Conservation (phyloP, 2,113 vertebrate genomes). For the Sclerurus mexicanus region DNA sequence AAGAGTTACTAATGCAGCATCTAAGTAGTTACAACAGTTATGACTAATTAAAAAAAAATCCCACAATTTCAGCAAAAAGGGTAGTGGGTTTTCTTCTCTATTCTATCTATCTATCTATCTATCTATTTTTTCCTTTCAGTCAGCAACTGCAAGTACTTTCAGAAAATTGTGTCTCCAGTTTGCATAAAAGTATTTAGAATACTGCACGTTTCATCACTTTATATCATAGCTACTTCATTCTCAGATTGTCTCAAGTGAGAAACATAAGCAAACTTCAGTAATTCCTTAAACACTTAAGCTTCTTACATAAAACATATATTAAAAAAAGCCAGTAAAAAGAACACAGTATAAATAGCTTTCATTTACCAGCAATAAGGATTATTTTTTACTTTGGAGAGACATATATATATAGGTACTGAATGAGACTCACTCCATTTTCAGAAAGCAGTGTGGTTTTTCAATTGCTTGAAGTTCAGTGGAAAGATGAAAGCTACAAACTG, state of each 20-base stretch:
- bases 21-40: neutral
- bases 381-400: neutral
- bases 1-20: neutral
- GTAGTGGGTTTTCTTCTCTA: fast-evolving
- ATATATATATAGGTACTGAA: neutral
- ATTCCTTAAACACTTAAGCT: neutral
- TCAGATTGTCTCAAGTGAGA: neutral
- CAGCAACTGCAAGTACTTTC: neutral
- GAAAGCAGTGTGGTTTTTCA: neutral
- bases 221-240: neutral
- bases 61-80: neutral
- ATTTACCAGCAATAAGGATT: neutral
- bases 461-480: neutral
- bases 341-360: neutral
- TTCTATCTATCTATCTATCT: neutral
- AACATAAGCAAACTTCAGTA: neutral
- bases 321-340: neutral
- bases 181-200: neutral
- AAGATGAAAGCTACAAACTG: neutral
- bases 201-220: neutral
- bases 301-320: neutral
- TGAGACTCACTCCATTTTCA: neutral
- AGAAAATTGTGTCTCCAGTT: neutral
- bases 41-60: fast-evolving
- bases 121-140: neutral